Conservation (phyloP, 2,113 vertebrate species). For the Struthidea cinerea region DNA sequence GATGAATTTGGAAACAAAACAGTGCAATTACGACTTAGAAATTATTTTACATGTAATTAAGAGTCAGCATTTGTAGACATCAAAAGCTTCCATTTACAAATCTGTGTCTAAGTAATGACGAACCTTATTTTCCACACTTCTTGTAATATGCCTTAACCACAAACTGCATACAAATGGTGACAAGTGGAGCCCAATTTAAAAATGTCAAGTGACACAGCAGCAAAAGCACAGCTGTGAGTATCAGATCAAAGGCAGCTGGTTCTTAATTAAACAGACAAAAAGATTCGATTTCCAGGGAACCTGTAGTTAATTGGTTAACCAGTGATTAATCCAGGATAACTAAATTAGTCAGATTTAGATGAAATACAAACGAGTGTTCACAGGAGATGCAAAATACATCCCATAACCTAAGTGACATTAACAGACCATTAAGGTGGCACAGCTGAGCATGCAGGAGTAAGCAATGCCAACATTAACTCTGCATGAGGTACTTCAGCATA, state of each 20-base stretch:
- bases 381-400: constrained; percentile 7
- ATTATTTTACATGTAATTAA: constrained; percentile 14
- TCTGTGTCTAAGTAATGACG: constrained; percentile 22
- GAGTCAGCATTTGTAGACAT: constrained; percentile 24
- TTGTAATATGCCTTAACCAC: constrained; percentile 30
- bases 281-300: constrained; percentile 46
- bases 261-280: constrained; percentile 69
- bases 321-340: constrained; percentile 61
- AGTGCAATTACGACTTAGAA: not conserved
- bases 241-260: constrained; percentile 67
- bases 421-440: not conserved
- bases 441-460: not conserved
- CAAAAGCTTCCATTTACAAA: constrained; percentile 40
- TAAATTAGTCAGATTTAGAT: constrained; percentile 55
- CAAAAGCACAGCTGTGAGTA: constrained; percentile 62
- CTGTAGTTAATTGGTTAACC: constrained; percentile 63
- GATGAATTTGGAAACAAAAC: not conserved
- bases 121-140: constrained; percentile 50
- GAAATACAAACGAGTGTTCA: constrained; percentile 40
- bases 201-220: constrained; percentile 60
- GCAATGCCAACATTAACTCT: not conserved
- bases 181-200: constrained; percentile 52
- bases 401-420: constrained; percentile 7
- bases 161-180: constrained; percentile 33
- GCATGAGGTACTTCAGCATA: not conserved